phyloP scores from a whole-genome alignment of 2,113 vertebrate species.

The Aegithalos caudatus region DNA sequence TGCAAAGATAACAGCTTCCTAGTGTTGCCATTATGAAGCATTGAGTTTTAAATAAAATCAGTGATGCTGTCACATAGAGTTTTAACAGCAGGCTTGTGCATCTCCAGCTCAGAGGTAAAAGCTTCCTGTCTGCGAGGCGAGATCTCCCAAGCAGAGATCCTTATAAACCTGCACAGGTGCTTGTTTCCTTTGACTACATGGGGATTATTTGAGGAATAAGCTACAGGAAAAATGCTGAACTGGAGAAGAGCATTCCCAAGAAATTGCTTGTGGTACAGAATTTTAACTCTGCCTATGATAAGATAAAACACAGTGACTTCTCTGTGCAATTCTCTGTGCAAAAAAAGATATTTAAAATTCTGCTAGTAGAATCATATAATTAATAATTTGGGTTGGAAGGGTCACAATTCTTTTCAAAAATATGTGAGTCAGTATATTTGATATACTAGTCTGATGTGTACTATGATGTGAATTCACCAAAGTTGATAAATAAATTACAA shows the following conservation, averaged over 20 bases:
- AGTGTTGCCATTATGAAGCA: slow-evolving; percentile 18
- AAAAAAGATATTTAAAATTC: not conserved
- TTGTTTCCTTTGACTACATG: slow-evolving; percentile 33
- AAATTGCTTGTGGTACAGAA: not conserved
- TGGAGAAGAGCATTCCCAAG: not conserved
- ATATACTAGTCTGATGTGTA: not conserved
- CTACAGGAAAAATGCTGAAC: not conserved
- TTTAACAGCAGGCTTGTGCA: not conserved
- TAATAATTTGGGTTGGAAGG: not conserved
- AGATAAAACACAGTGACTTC: not conserved
- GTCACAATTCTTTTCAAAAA: not conserved
- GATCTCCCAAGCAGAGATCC: not conserved
- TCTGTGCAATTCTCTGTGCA: not conserved
- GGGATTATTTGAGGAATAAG: slow-evolving; percentile 46
- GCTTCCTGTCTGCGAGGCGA: slow-evolving; percentile 16
- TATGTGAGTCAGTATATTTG: not conserved
- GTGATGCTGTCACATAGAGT: not conserved
- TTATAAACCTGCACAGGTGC: not conserved
- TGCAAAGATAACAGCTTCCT: slow-evolving; percentile 20
- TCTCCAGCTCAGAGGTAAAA: not conserved
- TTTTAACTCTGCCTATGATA: not conserved
- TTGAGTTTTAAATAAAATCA: slow-evolving; percentile 4
- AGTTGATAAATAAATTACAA: not conserved
- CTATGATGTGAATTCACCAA: not conserved
- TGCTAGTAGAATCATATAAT: not conserved